Evolutionary conservation across 2,888 invertebrate species (phyloP), one percentile per base, ranked within the genome.

Genomic region (Hedya salicella): DNA sequence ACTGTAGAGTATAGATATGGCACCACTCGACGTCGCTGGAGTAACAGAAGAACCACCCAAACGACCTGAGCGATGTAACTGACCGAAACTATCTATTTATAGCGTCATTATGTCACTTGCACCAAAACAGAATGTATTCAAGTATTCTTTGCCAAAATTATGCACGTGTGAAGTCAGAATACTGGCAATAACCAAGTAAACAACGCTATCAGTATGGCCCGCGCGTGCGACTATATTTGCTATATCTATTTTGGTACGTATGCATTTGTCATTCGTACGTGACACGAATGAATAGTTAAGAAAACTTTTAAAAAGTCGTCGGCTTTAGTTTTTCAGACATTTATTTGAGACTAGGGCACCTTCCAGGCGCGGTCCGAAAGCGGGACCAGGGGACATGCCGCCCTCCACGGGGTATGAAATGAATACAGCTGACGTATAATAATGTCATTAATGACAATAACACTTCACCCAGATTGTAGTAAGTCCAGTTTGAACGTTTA

Each of bases 181-280:
- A 16, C 39, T 48, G 62, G 62, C 62, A 48, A 36, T 16, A 39
- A 1, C 42, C 25, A 1, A 39, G 46, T 62, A 48, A 62, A 54
- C 54, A 53, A 32, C n/a, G 19, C 9, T 30, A 54, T 62, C 13
- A n/a, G 46, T 54, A 62, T 48, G 44, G 16, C 2, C 4, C 1
- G 17, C 62, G 39, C 46, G 53, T 62, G 36, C 39, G 4, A 0
- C 16, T 46, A 32, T 32, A 44, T 62, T 46, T 16, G 21, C 17
- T 39, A 17, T 46, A 17, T 13, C 62, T 54, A 62, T 62, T 62
- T 62, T 62, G n/a, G 54, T 53, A 16, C 50, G 17, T 32, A 36
- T 42, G 19, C 42, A 56, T 25, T 50, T 61, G 44, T 56, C 62
- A 42, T 61, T 48, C 19, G 4, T 19, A 59, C 59, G 59, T 59